Evolutionary conservation across 2,888 invertebrate genomes (phyloP).

Genomic region (Amiota mariae): DNA sequence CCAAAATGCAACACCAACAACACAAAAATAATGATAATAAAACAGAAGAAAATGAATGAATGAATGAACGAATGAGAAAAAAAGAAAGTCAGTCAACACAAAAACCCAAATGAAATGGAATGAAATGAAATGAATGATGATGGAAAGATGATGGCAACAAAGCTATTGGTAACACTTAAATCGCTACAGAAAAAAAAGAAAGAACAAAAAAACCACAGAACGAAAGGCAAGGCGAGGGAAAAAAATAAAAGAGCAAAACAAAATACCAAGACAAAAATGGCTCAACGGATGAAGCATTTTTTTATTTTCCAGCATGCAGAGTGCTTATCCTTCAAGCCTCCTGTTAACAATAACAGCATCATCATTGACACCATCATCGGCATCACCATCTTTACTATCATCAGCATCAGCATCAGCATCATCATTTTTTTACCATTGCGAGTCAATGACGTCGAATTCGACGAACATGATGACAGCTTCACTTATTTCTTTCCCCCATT

Average conservation of each 20-base stretch:
- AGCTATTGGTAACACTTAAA: constrained; percentile 26
- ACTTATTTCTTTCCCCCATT: constrained; percentile 39
- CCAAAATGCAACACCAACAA: not conserved
- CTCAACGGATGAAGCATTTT: not conserved
- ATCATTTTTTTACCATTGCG: not conserved
- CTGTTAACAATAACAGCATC: not conserved
- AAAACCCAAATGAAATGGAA: constrained; percentile 15
- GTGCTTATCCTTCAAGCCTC: not conserved
- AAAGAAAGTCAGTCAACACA: not conserved
- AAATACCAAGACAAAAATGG: not conserved
- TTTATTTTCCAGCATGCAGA: not conserved
- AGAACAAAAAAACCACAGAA: not conserved
- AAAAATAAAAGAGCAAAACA: not conserved
- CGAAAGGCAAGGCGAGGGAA: constrained; percentile 19
- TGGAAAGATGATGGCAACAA: not conserved
- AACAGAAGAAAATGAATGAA: not conserved
- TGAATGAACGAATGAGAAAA: not conserved
- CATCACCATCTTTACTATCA: not conserved
- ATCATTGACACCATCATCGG: not conserved
- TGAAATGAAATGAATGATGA: constrained; percentile 8
- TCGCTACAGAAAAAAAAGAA: not conserved
- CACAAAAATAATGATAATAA: not conserved
- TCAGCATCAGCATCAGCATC: not conserved
- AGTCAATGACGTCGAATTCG: not conserved
- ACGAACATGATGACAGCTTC: constrained; percentile 38